Conservation (phyloP, 2,888 invertebrate genomes). For the Agrotis puta region DNA sequence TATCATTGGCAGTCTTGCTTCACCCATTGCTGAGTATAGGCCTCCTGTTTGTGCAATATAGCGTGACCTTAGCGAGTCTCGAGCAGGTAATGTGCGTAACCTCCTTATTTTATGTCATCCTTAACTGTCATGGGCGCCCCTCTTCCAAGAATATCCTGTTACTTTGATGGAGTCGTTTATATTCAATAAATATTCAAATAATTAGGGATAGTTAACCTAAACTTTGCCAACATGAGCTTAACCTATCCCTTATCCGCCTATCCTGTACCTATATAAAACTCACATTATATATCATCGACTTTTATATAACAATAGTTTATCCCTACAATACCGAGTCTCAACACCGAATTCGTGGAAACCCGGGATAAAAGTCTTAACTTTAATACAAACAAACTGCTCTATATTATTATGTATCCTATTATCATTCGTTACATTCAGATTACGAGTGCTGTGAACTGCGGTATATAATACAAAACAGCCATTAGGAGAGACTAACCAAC, state of each 20-base stretch:
- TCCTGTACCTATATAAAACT: constrained; percentile 1
- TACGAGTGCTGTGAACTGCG: constrained; percentile 68
- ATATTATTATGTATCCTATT: constrained; percentile 62
- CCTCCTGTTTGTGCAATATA: no score
- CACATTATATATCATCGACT: background rate
- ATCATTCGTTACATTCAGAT: constrained; percentile 71
- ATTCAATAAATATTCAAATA: no score
- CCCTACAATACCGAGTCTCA: constrained; percentile 2
- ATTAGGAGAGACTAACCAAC: constrained; percentile 79
- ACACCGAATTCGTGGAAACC: constrained; percentile 8
- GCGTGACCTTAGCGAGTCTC: no score
- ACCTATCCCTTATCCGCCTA: background rate
- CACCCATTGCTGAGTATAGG: no score
- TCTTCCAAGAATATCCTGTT: background rate
- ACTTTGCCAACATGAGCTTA: background rate
- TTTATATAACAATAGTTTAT: constrained; percentile 12
- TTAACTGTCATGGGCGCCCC: no score
- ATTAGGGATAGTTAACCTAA: no score
- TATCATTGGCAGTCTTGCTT: no score
- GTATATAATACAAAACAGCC: constrained; percentile 79
- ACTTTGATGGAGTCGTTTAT: background rate
- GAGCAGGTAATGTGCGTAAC: no score
- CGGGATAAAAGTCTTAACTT: constrained; percentile 29
- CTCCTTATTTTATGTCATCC: background rate
- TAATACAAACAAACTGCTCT: constrained; percentile 50